A percentile compares a stretch with the other conserved stretches of the same genome.
phyloP scores from a whole-genome alignment of 2,888 invertebrate genomes.

The Leptothorax acervorum region DNA sequence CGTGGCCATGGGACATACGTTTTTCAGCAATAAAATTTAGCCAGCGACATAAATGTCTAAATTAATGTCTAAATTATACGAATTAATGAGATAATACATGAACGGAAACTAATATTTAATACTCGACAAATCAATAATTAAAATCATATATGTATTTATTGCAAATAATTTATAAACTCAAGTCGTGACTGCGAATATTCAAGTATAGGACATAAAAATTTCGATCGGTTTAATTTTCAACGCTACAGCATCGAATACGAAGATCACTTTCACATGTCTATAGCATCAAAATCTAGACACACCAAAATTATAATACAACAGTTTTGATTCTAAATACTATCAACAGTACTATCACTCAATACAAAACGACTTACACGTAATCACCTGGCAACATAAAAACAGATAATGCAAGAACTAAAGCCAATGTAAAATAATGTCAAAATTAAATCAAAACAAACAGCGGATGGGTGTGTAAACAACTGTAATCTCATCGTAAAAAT shows the following conservation, averaged over 20 bases:
- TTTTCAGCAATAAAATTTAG: conserved; percentile 37
- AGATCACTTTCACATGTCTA: neutral
- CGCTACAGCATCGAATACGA: neutral
- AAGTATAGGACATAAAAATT: neutral
- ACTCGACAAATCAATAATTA: neutral
- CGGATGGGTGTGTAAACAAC: conserved; percentile 5
- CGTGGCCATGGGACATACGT: conserved; percentile 78
- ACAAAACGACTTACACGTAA: conserved; percentile 23
- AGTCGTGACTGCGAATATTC: neutral
- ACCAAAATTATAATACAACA: neutral
- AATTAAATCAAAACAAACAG: neutral
- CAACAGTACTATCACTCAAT: neutral
- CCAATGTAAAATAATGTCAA: conserved; percentile 6
- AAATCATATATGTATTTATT: neutral
- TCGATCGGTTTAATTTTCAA: conserved; percentile 3
- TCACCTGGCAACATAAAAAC: conserved; percentile 14
- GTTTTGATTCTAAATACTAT: neutral
- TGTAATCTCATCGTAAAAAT: conserved; percentile 14
- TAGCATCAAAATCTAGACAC: conserved; percentile 11
- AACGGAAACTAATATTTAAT: conserved; percentile 2
- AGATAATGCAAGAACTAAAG: conserved; percentile 40
- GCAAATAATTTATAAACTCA: neutral
- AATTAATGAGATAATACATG: conserved; percentile 2
- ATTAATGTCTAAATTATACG: neutral
- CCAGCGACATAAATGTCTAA: neutral